Evolutionary conservation across 2,797 vertebrate genomes (phyloP), one percentile per base, ranked within the genome.

Genomic region (Falco biarmicus): DNA sequence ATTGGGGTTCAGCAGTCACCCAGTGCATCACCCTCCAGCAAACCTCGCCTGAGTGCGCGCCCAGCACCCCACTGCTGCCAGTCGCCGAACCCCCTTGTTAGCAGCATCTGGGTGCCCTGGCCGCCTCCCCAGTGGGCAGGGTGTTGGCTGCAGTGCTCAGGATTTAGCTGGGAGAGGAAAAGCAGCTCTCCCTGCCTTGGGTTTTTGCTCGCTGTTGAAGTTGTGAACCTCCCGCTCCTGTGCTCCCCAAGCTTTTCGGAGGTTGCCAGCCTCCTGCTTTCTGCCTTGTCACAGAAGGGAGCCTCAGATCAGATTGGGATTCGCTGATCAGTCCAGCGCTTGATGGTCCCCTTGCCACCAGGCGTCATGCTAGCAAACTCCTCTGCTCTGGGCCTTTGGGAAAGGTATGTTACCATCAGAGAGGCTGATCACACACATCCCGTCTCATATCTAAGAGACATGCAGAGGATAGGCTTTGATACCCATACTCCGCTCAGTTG

Each of bases 361-460:
- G 15, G 18, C 0, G 0, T 31, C 9, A 8, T 14, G 12, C 53
- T 19, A 21, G 31, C 26, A 37, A 37, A 19, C 3, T 4, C 10
- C 37, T 57, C 56, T 68, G 1, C 56, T 61, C 16, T 5, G 5
- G 32, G 63, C 7, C 61, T 57, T 32, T 32, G 34, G 28, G 74
- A 78, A 54, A 34, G 4, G 2, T 8, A 0, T 43, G 24, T 41
- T 90, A 5, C 57, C 43, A 1, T 56, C 60, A 48, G 71, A 84
- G 64, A 29, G 14, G 39, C 2, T 71, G 76, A 56, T 66, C 22
- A 5, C 48, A 12, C 25, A 8, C 8, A 2, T 70, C 61, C 64
- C 2, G 4, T 41, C 56, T 78, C 26, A 0, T 29, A 4, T 4
- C n/a, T 34, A 25, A 47, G 61, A 81, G 68, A 17, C 28, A 11